Conservation (phyloP, 2,797 vertebrate genomes). For the Anguilla obscura region DNA sequence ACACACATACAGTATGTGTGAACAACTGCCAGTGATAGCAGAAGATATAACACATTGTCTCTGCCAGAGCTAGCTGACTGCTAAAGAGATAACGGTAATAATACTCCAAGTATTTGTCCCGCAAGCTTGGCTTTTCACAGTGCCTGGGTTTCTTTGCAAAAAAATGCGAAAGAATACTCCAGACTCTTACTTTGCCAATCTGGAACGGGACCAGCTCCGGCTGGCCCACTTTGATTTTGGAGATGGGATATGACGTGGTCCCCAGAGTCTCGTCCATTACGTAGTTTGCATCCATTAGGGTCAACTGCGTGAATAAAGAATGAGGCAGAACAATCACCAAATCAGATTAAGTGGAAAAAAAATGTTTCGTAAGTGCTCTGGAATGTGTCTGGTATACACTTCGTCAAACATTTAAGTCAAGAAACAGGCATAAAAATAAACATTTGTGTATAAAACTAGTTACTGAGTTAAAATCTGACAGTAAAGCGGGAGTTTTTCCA, state of each 20-base stretch:
- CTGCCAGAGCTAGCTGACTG: not conserved
- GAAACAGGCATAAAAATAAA: not conserved
- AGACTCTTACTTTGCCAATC: constrained; percentile 84
- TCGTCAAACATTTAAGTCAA: not conserved
- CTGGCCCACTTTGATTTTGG: constrained; percentile 79
- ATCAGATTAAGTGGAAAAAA: not conserved
- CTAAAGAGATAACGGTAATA: not conserved
- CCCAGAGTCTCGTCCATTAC: constrained; percentile 97
- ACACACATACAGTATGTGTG: not conserved
- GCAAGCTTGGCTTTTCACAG: not conserved
- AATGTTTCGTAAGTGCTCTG: not conserved
- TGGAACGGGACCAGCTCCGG: constrained; percentile 77
- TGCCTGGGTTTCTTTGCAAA: not conserved
- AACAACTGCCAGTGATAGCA: not conserved
- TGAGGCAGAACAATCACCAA: not conserved
- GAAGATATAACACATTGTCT: not conserved
- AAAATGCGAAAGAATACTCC: not conserved
- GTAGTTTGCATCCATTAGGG: constrained; percentile 97
- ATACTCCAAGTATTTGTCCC: not conserved
- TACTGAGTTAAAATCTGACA: not conserved
- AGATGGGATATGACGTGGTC: constrained; percentile 78
- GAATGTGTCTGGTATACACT: not conserved
- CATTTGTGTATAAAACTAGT: not conserved
- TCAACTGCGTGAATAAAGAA: constrained; percentile 74
- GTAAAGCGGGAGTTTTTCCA: not conserved